Base-by-base conservation (phyloP, 1,140 invertebrate species). In the Magallana ariakensis region DNA sequence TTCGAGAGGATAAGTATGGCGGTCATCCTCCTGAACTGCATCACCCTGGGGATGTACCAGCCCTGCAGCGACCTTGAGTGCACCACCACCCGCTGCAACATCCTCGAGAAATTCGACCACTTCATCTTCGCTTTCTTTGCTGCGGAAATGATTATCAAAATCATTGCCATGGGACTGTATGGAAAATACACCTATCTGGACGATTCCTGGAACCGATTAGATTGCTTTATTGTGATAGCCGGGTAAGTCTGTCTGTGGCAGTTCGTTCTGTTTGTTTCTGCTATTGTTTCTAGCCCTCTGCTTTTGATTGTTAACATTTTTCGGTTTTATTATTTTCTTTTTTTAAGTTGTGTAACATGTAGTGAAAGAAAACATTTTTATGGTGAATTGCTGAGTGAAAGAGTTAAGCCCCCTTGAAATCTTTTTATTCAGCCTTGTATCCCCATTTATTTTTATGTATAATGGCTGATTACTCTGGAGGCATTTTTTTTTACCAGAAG, bases 41-140 rank as follows among this genome's bases (percentile, higher is more conserved):
- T 99, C 81, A 99, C 99, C 0, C 96, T 99, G 89, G 99, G 99
- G 66, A 99, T 99, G 99, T 99, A 99, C 95, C 97, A 99, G 95
- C 99, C 99, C 11, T 99, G 99, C 94, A 93, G 93, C 22, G 98
- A 99, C 93, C 96, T 97, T 89, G 90, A 94, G 33, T 99, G 99
- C 94, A 95, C 96, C 82, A 97, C 97, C 84, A 97, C 97, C 94
- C 96, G 98, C 92, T 99, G 99, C 95, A 97, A 97, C 95, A 97
- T 99, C 94, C 96, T 99, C 92, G 97, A 98, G 96, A 97, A 97
- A 92, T 98, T 99, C 94, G 99, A 99, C 94, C 98, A 99, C 95
- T 97, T 98, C 91, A 99, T 99, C 94, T 99, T 99, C 95, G 97
- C 96, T 85, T 99, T 99, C 96, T 99, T 99, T 95, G 96, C 98